Evolutionary conservation across 2,888 invertebrate species (phyloP).

Genomic region (Drosophila paranaensis): DNA sequence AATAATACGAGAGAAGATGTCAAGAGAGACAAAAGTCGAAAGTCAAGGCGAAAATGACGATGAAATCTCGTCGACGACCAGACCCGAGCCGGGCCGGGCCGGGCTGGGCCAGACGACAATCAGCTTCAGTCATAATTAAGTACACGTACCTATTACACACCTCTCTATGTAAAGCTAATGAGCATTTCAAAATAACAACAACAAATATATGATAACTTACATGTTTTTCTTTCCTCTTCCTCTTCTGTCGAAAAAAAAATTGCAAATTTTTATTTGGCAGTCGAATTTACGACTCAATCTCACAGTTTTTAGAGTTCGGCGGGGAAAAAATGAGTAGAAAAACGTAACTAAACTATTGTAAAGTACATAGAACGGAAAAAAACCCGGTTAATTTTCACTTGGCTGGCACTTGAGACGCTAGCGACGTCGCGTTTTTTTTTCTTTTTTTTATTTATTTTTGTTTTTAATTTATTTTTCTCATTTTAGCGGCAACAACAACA

Average conservation of each 20-base stretch:
- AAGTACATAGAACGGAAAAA: constrained; percentile 51
- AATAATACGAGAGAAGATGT: constrained; percentile 69
- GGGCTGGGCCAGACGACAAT: not conserved
- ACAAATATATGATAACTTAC: constrained; percentile 48
- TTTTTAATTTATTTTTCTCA: not conserved
- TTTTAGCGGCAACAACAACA: constrained; percentile 3
- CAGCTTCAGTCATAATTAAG: constrained; percentile 41
- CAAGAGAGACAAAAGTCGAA: constrained; percentile 77
- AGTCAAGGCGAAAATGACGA: constrained; percentile 49
- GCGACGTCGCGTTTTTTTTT: constrained; percentile 20
- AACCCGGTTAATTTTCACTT: constrained; percentile 57
- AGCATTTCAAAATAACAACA: constrained; percentile 29
- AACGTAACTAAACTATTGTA: constrained; percentile 39
- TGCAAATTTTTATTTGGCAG: constrained; percentile 57
- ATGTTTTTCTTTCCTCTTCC: constrained; percentile 23
- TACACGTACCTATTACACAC: constrained; percentile 22
- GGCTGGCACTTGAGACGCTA: constrained; percentile 38
- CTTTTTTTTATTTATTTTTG: not conserved
- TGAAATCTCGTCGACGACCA: constrained; percentile 39
- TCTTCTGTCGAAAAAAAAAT: constrained; percentile 37
- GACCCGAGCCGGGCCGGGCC: constrained; percentile 1
- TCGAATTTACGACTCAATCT: constrained; percentile 40
- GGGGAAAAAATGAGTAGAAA: constrained; percentile 19
- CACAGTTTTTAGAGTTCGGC: constrained; percentile 26
- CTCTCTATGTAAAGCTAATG: constrained; percentile 35